Evolutionary conservation across 1,140 invertebrate species (phyloP), one percentile per base, ranked within the genome.

Genomic region (Goniozus legneri): DNA sequence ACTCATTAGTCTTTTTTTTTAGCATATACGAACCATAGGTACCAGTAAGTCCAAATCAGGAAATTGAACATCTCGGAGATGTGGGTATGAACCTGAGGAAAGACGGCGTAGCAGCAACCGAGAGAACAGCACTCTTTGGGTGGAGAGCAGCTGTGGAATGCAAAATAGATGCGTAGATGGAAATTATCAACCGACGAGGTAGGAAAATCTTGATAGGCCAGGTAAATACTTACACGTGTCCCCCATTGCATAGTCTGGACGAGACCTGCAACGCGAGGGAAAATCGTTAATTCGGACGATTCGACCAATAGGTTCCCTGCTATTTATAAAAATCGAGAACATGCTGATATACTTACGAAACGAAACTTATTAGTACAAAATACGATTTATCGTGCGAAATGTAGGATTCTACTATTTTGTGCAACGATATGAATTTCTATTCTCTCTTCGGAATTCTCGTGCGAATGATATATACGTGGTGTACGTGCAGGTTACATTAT

Each of bases 111-210:
- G 71, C 86, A 89, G 69, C 86, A 88, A 40, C 84, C 85, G 65
- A 82, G 76, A 31, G 81, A 80, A 72, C 86, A 89, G 67, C 86
- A 88, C 62, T 84, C 79, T 69, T 85, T 84, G 44, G 84, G 82
- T 48, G 83, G 78, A 30, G 82, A 81, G 62, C 85, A 87, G 21
- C 71, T 75, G 35, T 27, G 59, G 64, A 62, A 48, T 54, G 47
- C 56, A 49, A 41, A 22, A 32, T 34, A 49, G 30, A 22, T 36
- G 20, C 10, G 34, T 37, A 16, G 22, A 35, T 15, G 6, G 15
- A 18, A 18, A 22, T n/a, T 22, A n/a, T n/a, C 4, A 35, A 44
- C 12, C 0, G 13, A 14, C n/a, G 24, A 20, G 18, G 39, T 41
- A 33, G 10, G 8, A 47, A 2, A 2, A 44, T 34, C 31, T 3